phyloP scores from a whole-genome alignment of 2,797 vertebrate genomes.

The Peromyscus attwateri region DNA sequence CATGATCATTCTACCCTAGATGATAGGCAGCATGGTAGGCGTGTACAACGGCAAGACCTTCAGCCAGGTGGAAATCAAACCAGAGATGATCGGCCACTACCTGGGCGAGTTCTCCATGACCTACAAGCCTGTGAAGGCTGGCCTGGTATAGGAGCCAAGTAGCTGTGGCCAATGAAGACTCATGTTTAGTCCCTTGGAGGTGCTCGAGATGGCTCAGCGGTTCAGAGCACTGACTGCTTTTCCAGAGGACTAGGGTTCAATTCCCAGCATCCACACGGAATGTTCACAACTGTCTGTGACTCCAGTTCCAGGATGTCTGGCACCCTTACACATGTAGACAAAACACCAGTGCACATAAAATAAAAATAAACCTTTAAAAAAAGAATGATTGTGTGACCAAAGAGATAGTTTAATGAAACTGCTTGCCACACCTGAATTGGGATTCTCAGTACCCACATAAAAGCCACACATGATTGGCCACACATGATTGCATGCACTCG shows the following conservation, averaged over 20 bases:
- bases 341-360: not conserved
- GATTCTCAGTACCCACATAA: not conserved
- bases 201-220: not conserved
- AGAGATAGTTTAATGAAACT: not conserved
- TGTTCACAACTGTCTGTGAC: no score
- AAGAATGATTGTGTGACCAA: not conserved
- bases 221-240: not conserved
- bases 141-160: not conserved
- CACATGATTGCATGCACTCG: not conserved
- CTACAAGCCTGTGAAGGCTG: not conserved
- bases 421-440: not conserved
- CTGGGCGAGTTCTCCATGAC: not conserved
- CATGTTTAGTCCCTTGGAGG: not conserved
- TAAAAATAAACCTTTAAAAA: not conserved
- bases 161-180: not conserved
- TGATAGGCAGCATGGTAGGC: not conserved
- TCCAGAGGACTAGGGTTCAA: no score
- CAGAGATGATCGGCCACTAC: not conserved
- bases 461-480: not conserved
- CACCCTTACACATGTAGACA: no score
- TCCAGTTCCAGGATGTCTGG: no score
- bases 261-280: no score
- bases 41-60: not conserved
- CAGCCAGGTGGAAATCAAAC: not conserved
- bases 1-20: not conserved